Base-by-base conservation (phyloP, 53 echinoderm and acorn worm species). In the Stichopus horrens region DNA sequence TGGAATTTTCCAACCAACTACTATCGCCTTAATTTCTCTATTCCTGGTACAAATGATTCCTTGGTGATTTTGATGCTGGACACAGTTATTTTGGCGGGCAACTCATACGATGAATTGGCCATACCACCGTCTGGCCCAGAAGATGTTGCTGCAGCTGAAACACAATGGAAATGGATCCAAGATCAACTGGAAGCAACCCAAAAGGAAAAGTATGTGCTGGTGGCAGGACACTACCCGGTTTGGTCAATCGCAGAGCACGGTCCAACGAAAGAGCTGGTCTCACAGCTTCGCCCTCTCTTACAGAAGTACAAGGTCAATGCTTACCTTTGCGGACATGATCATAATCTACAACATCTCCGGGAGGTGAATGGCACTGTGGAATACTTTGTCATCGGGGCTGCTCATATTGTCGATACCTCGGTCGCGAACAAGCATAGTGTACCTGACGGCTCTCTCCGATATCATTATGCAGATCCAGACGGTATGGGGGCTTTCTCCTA, bases 201-300 rank as follows among this genome's bases (percentile, higher is more conserved):
- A 22, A 86, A 92, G n/a, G 92, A 83, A 1, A 94, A 97, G 52
- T 97, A 97, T 86, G 92, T 97, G 52, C 91, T 97, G 59, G 93
- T 97, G 5, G 93, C 94, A 16, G 97, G 97, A 59, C 97, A 97
- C 76, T 97, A 91, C 54, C 97, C 97, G 0, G 97, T 97, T 23
- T 97, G 97, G 97, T 97, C 97, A 5, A 87, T 97, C 8, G 97
- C 95, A 8, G 95, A 97, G 57, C 97, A 97, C 88, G 97, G 97
- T 21, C 97, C 97, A 8, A 97, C 97, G 5, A 14, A 63, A 8
- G 14, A 58, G 77, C 93, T 97, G 16, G 97, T 97, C 22, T 58
- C 77, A 58, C 76, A 73, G 56, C 83, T 97, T 79, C 83, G 86
- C 14, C 97, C 97, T 16, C 57, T 95, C 37, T 89, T 97, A 22